Base-by-base conservation (phyloP, 2,113 vertebrate genomes). In the Takifugu flavidus region DNA sequence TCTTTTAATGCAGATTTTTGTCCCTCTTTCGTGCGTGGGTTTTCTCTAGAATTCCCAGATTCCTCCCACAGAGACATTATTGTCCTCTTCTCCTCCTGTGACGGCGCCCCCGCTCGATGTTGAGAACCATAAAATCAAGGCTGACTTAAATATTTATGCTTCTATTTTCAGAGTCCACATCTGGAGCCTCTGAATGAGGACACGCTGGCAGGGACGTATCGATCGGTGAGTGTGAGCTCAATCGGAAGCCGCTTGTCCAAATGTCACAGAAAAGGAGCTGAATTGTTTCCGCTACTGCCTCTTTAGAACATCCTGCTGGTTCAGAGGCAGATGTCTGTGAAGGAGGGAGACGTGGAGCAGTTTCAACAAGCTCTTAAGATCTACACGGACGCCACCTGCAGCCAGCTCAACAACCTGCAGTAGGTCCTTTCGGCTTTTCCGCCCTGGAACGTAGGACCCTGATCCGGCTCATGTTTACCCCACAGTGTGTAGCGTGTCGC, bases 141-240 rank as follows among this genome's bases (percentile, higher is more conserved):
- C 49, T 73, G 31, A 67, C 42, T 74, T 12, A 74, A 70, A 64
- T 57, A 65, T 69, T 63, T 60, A 53, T 77, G 53, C 50, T 42
- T 31, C 25, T 20, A 20, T 20, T 75, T 56, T 3, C 83, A 98
- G 94, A 94, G 91, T 75, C 95, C 94, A 0, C 90, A 91, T 66
- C 88, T 98, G 82, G 95, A 98, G 78, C 95, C 95, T 0, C 88
- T 95, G 58, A 93, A 91, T 60, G 94, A 95, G 74, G 93, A 95
- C 54, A 82, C 83, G 0, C 25, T 92, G 62, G 78, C 93, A 60
- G 91, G 93, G 74, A 93, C 89, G 2, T 89, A 90, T 52, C 91
- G 93, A 56, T 92, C 91, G 47, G 96, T 98, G 71, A 95, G 95
- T 89, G 10, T 27, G 25, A 13, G 50, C 25, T 12, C 15, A 13